phyloP scores from a whole-genome alignment of 2,113 vertebrate species.

The Perccottus glenii region DNA sequence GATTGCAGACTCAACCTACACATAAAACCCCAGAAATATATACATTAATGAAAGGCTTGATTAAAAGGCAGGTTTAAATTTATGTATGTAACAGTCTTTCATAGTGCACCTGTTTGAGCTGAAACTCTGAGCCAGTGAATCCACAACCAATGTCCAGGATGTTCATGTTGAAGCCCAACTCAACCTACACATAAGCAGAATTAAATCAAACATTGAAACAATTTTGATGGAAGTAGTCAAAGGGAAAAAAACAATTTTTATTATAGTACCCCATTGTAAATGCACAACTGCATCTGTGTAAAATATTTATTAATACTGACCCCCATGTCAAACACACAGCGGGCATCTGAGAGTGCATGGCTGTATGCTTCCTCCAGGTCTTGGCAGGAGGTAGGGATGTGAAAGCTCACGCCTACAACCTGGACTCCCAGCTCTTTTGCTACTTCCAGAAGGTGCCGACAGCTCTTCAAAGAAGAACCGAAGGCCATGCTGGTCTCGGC shows the following conservation, averaged over 20 bases:
- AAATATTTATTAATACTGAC: conserved; percentile 78
- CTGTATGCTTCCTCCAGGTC: conserved; percentile 89
- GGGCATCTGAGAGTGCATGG: conserved; percentile 92
- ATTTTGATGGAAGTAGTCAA: neutral
- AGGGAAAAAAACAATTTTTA: too few species aligned
- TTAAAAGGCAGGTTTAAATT: neutral
- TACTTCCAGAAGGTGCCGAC: conserved; percentile 92
- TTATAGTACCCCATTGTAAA: too few species aligned
- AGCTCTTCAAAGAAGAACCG: conserved; percentile 93
- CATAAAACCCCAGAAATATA: neutral
- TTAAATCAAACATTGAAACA: neutral
- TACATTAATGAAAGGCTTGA: neutral
- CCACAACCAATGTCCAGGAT: conserved; percentile 95
- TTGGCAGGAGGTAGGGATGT: conserved; percentile 89
- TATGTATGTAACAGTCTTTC: neutral
- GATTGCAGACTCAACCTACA: conserved; percentile 87
- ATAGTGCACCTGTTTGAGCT: conserved; percentile 87
- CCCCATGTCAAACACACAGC: conserved; percentile 99
- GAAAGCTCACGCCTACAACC: conserved; percentile 93
- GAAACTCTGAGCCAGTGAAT: conserved; percentile 90
- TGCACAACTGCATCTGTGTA: too few species aligned
- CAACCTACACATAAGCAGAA: conserved; percentile 77
- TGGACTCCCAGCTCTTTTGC: conserved; percentile 90
- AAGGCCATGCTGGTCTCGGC: conserved; percentile 94
- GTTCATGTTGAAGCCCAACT: conserved; percentile 94